These are phyloP conservation scores for Parnassius mnemosyne DNA, from an alignment of 2,888 invertebrate genomes.

Conservation along the genomic window DNA sequence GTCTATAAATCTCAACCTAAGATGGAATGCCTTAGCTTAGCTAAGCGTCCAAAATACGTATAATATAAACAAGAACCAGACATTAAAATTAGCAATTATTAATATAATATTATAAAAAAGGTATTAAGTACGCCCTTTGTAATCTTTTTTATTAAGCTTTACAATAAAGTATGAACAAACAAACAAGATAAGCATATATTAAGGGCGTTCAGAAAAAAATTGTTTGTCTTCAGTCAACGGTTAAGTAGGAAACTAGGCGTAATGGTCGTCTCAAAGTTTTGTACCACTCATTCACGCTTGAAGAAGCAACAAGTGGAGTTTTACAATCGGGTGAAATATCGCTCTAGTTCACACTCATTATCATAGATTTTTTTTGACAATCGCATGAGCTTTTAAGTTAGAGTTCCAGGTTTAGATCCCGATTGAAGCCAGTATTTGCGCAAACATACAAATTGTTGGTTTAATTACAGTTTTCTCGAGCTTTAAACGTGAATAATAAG, in stretches of 20 bases:
- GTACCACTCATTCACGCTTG: constrained; percentile 21
- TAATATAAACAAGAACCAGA: no score
- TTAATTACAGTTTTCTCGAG: no score
- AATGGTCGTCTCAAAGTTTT: neutral
- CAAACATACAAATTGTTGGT: neutral
- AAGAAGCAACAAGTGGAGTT: constrained; percentile 12
- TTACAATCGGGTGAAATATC: constrained; percentile 8
- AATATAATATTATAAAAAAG: no score
- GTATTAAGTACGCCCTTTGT: no score
- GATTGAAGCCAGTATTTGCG: neutral
- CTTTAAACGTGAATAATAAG: no score
- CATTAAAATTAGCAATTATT: no score
- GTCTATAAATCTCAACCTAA: no score
- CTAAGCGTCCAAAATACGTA: no score
- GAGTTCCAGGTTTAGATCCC: no score
- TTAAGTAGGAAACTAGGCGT: constrained; percentile 13
- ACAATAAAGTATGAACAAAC: neutral
- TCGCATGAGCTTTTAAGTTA: no score
- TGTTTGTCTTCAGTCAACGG: constrained; percentile 3
- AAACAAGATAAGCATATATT: no score
- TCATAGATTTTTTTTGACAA: neutral
- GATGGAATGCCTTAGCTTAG: no score
- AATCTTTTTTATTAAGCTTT: neutral
- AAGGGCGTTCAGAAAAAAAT: neutral
- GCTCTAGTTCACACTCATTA: constrained; percentile 8